A percentile compares a stretch with the other conserved stretches of the same genome.
These are phyloP conservation scores for Stomatorhinus ivindoensis DNA, from an alignment of 2,113 vertebrate genomes.

Conservation along the genomic window DNA sequence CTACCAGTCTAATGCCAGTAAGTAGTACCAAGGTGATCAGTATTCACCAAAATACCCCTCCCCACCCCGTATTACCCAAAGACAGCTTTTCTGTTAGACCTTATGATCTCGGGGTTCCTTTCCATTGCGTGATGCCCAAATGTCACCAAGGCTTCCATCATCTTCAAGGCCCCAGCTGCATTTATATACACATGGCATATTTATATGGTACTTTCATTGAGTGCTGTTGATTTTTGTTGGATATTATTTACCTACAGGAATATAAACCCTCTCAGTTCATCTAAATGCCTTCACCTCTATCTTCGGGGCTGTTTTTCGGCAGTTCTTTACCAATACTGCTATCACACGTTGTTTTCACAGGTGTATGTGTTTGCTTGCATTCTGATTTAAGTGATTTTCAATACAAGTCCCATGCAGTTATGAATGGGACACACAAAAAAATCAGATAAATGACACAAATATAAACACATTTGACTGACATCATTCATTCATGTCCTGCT, in stretches of 20 bases:
- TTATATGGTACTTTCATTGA: background rate
- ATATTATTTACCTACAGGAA: background rate
- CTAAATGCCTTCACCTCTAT: background rate
- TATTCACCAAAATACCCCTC: background rate
- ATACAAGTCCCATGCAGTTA: background rate
- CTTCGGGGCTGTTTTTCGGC: background rate
- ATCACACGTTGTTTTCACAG: background rate
- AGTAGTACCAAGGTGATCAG: background rate
- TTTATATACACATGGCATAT: background rate
- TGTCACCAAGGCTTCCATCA: background rate
- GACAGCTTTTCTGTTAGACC: background rate
- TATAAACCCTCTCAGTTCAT: background rate
- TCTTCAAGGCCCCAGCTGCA: background rate
- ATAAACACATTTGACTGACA: background rate
- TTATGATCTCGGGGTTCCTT: background rate
- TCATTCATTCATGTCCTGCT: background rate
- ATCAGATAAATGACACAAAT: background rate
- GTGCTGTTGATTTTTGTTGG: background rate
- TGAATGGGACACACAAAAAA: background rate
- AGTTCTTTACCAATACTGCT: background rate
- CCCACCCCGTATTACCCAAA: background rate
- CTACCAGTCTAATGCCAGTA: background rate
- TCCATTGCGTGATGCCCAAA: background rate
- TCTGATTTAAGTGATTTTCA: background rate
- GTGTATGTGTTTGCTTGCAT: background rate